These are phyloP conservation scores for Boleophthalmus pectinirostris DNA, from an alignment of 2,113 vertebrate species.

Conservation along the genomic window DNA sequence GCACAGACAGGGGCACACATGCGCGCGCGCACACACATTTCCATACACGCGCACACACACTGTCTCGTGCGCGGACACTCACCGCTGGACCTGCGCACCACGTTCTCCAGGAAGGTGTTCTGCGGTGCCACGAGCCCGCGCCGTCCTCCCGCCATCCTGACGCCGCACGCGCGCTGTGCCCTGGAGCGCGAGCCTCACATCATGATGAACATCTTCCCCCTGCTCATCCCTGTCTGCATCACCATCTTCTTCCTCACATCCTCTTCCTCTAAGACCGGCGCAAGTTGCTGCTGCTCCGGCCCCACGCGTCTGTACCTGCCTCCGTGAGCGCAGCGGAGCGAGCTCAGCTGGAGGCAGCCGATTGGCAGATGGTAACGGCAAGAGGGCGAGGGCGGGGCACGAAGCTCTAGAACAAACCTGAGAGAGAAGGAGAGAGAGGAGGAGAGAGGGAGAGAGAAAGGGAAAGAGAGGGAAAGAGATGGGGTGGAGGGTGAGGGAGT, in stretches of 20 bases:
- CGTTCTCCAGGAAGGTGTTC: conserved; percentile 13
- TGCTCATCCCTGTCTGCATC: neutral
- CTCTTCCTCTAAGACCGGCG: neutral
- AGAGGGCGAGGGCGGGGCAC: neutral
- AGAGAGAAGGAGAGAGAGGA: neutral
- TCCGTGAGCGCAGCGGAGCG: neutral
- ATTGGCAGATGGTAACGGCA: neutral
- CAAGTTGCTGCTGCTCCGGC: neutral
- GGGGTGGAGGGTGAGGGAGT: neutral
- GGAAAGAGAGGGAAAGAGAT: neutral
- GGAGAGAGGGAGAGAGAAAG: neutral
- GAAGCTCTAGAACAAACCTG: neutral
- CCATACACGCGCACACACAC: neutral
- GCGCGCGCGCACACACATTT: neutral
- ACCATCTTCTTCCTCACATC: neutral
- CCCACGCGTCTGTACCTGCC: neutral
- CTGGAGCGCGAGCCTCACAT: neutral
- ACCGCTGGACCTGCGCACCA: conserved; percentile 12
- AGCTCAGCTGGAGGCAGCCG: conserved; percentile 1
- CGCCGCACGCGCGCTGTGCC: neutral
- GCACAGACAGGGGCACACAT: neutral
- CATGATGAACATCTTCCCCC: neutral
- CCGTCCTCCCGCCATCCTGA: conserved; percentile 8
- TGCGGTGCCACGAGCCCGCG: conserved; percentile 11
- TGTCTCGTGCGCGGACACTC: neutral